Evolutionary conservation across 2,113 vertebrate species (phyloP).

Genomic region (Sceloporus undulatus): DNA sequence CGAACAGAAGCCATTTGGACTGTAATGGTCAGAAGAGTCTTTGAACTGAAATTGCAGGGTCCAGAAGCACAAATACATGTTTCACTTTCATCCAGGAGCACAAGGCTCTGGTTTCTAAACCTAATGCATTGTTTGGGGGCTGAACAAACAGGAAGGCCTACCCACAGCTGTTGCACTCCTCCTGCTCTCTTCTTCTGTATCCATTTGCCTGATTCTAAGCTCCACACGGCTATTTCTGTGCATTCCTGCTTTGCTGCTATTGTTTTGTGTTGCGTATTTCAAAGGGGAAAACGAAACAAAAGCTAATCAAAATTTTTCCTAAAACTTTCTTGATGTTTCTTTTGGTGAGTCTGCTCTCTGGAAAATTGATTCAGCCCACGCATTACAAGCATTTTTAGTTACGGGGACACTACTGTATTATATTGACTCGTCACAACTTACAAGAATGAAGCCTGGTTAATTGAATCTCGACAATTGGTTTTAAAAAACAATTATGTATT

Average conservation of each 20-base stretch:
- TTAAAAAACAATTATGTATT: too few species aligned
- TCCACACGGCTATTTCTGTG: neutral
- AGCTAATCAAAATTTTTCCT: constrained; percentile 37
- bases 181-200: neutral
- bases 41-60: neutral
- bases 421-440: neutral
- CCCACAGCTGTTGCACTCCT: neutral
- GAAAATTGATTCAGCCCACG: neutral
- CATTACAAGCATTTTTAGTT: neutral
- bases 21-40: neutral
- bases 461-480: too few species aligned
- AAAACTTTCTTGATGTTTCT: constrained; percentile 25
- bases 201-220: neutral
- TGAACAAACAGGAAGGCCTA: neutral
- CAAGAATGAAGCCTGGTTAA: neutral
- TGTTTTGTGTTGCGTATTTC: constrained; percentile 19
- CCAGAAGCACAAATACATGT: neutral
- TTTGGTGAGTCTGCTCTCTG: neutral
- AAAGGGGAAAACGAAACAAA: constrained; percentile 32
- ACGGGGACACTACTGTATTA: neutral
- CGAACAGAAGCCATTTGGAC: neutral
- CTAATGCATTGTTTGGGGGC: neutral
- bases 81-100: neutral
- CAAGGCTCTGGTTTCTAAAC: too few species aligned
- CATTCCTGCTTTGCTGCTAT: neutral